These are phyloP conservation scores for Heliconius nattereri DNA, from an alignment of 1,140 invertebrate species.

Conservation along the genomic window DNA sequence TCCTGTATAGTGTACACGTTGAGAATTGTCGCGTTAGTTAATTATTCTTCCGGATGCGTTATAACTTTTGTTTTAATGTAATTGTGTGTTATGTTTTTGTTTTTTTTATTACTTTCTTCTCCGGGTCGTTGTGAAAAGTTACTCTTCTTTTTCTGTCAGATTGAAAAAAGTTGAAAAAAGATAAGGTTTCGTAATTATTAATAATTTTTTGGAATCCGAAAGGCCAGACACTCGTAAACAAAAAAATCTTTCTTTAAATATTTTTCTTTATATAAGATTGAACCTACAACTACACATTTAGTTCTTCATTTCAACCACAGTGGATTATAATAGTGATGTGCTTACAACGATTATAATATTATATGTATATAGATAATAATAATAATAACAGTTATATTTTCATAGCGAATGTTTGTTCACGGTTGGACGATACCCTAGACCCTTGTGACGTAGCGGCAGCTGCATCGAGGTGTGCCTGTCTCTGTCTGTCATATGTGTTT, in stretches of 20 bases:
- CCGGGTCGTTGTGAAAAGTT: neutral
- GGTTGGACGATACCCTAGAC: conserved; percentile 60
- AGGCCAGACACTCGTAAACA: too few relatives aligned
- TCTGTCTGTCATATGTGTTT: conserved; percentile 44
- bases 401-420: conserved; percentile 48
- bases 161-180: too few relatives aligned
- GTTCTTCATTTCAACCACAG: neutral
- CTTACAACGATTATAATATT: neutral
- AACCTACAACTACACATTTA: neutral
- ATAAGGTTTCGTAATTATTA: too few relatives aligned
- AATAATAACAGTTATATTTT: conserved; percentile 35
- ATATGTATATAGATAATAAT: conserved; percentile 1
- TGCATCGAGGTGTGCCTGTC: conserved; percentile 58
- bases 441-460: conserved; percentile 70
- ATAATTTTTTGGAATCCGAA: too few relatives aligned
- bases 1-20: conserved; percentile 22
- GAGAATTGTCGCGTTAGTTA: conserved; percentile 33
- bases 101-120: neutral
- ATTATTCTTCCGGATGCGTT: conserved; percentile 40
- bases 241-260: too few relatives aligned
- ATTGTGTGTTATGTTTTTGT: neutral
- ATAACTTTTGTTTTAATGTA: conserved; percentile 31
- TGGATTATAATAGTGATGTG: neutral
- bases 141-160: neutral
- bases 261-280: neutral